Percentiles rank a stretch among this genome's conserved stretches.
These are phyloP conservation scores for Drosophila colorata DNA, from an alignment of 2,888 invertebrate genomes.

Conservation along the genomic window DNA sequence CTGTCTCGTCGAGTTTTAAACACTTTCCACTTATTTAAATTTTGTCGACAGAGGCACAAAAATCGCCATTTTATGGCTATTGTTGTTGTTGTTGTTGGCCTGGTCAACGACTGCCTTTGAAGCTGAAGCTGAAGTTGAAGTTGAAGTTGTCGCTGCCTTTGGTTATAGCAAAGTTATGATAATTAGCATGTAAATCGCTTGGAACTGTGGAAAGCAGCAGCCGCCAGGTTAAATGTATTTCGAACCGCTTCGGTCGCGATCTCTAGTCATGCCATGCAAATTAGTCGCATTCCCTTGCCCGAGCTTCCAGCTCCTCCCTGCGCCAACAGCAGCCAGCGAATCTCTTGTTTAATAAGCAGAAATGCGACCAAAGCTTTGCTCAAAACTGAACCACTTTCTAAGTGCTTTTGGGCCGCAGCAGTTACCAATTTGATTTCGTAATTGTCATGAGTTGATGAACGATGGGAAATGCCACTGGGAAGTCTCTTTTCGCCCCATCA, in stretches of 20 bases:
- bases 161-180: slow-evolving; percentile 68
- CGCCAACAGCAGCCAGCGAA: slow-evolving; percentile 8
- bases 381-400: slow-evolving; percentile 43
- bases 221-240: slow-evolving; percentile 43
- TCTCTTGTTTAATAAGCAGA: slow-evolving; percentile 44
- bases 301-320: slow-evolving; percentile 51
- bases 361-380: slow-evolving; percentile 31
- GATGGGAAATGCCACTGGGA: slow-evolving; percentile 20
- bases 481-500: slow-evolving; percentile 39
- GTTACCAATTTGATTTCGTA: slow-evolving; percentile 13
- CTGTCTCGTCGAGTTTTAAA: slow-evolving; percentile 45
- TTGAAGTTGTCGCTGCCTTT: slow-evolving; percentile 41
- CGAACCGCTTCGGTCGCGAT: slow-evolving; percentile 37
- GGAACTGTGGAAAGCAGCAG: slow-evolving; percentile 58
- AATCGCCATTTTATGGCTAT: slow-evolving; percentile 49
- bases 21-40: slow-evolving; percentile 81
- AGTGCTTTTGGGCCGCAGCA: slow-evolving; percentile 11
- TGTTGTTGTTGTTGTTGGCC: slow-evolving; percentile 21
- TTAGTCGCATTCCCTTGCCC: slow-evolving; percentile 59
- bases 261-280: slow-evolving; percentile 53
- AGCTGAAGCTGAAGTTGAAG: slow-evolving; percentile 41
- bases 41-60: slow-evolving; percentile 64
- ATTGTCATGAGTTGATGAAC: slow-evolving; percentile 20
- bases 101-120: slow-evolving; percentile 43
- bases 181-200: slow-evolving; percentile 76